These are phyloP conservation scores for Chaetops frenatus DNA, from an alignment of 2,113 vertebrate genomes.

Conservation along the genomic window DNA sequence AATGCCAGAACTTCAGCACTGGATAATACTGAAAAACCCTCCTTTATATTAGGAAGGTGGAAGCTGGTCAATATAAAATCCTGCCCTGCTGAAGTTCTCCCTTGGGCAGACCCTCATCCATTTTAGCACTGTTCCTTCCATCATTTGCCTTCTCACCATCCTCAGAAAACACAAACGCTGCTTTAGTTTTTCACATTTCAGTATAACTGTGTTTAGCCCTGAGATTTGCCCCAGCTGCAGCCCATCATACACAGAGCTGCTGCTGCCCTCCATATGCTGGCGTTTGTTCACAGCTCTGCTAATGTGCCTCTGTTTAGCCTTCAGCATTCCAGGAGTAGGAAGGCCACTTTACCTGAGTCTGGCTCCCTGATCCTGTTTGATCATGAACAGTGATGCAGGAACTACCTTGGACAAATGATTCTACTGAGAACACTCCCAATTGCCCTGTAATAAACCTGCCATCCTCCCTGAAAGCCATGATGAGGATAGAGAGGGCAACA, in stretches of 20 bases:
- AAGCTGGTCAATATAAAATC: neutral
- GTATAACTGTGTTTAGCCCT: neutral
- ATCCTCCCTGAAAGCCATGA: constrained; percentile 15
- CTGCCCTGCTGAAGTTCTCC: neutral
- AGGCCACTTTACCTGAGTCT: neutral
- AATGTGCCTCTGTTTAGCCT: neutral
- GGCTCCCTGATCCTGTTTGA: constrained; percentile 16
- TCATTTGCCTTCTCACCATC: neutral
- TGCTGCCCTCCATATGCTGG: neutral
- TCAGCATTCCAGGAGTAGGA: constrained; percentile 22
- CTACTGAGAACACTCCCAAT: constrained; percentile 18
- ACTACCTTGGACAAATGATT: constrained; percentile 23
- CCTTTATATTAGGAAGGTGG: neutral
- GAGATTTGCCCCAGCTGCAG: neutral
- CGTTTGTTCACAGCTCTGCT: neutral
- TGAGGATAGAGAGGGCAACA: constrained; percentile 25
- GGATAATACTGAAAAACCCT: neutral
- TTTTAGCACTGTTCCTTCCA: neutral
- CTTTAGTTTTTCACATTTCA: neutral
- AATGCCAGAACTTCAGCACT: neutral
- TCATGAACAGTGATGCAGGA: constrained; percentile 4
- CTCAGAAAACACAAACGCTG: neutral
- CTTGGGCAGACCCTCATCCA: neutral
- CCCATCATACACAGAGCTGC: neutral
- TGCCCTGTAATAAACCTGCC: constrained; percentile 30